phyloP scores from a whole-genome alignment of 2,797 vertebrate genomes.

The Hybognathus amarus region DNA sequence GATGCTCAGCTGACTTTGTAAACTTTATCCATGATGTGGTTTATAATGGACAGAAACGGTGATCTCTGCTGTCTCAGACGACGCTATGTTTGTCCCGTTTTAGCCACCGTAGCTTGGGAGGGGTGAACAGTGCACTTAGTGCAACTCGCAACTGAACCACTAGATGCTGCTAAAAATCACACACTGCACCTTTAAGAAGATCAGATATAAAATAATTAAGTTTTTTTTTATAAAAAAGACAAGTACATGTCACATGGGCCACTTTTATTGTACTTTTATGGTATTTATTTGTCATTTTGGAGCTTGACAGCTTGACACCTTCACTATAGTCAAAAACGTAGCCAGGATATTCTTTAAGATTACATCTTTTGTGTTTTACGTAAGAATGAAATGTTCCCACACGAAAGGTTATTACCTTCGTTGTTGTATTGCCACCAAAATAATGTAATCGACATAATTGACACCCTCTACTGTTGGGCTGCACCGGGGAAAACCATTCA shows the following conservation, averaged over 20 bases:
- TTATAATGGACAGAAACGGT: too few species aligned
- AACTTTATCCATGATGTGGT: too few species aligned
- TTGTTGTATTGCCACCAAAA: neutral
- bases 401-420: neutral
- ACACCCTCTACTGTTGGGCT: neutral
- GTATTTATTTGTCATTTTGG: neutral
- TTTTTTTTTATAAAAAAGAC: neutral
- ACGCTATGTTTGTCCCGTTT: too few species aligned
- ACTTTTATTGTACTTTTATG: too few species aligned
- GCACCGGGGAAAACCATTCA: neutral
- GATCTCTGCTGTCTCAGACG: too few species aligned
- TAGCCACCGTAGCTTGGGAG: too few species aligned
- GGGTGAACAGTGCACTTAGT: too few species aligned
- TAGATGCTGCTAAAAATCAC: too few species aligned
- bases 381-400: constrained; percentile 1
- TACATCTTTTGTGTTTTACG: neutral
- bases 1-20: too few species aligned
- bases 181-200: neutral
- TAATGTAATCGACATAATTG: constrained; percentile 16
- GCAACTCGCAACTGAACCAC: too few species aligned
- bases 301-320: neutral
- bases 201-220: neutral
- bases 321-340: neutral
- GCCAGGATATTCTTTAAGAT: neutral
- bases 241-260: neutral